Base-by-base conservation (phyloP, 2,797 vertebrate genomes). In the Esox lucius region DNA sequence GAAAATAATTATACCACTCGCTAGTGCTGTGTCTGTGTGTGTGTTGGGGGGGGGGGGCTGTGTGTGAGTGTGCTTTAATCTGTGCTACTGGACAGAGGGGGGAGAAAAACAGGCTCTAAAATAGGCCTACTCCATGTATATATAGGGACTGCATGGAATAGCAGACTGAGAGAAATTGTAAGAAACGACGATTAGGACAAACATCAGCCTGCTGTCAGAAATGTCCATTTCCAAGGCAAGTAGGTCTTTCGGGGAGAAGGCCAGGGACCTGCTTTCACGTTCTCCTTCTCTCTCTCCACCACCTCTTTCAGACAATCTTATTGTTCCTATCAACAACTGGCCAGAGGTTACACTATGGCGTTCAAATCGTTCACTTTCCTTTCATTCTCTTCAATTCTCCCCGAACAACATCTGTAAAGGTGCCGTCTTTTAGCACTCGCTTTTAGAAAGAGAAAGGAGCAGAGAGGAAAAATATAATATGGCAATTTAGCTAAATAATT, bases 401-500 rank as follows among this genome's bases (percentile, higher is more conserved):
- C 85, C 89, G 81, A 42, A 88, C 88, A 89, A 85, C 84, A 88
- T 87, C 84, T 85, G 67, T 22, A 3, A 24, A 42, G 67, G 83
- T 78, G 71, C 69, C 81, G 78, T 75, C 65, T 78, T 77, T 77
- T 49, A 28, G 72, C 62, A 73, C 82, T 84, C 82, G 75, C 79
- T 51, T 53, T 48, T 6, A 80, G 83, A 88, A 80, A 75, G 83
- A 80, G 78, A 87, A 90, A 87, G 85, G 87, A 86, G 35, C 85
- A 86, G 82, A 78, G 64, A 35, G 33, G 28, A 87, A 93, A 92
- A 90, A 92, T 92, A 93, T 93, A 93, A 94, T 93, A 93, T 87
- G 88, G 90, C 94, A 94, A 94, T 95, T 94, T 94, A 92, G 90
- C 91, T 92, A 93, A 94, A 92, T 94, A 94, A 95, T 94, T 93